Evolutionary conservation across 2,797 vertebrate genomes (phyloP).

Genomic region (Hyperoplus immaculatus): DNA sequence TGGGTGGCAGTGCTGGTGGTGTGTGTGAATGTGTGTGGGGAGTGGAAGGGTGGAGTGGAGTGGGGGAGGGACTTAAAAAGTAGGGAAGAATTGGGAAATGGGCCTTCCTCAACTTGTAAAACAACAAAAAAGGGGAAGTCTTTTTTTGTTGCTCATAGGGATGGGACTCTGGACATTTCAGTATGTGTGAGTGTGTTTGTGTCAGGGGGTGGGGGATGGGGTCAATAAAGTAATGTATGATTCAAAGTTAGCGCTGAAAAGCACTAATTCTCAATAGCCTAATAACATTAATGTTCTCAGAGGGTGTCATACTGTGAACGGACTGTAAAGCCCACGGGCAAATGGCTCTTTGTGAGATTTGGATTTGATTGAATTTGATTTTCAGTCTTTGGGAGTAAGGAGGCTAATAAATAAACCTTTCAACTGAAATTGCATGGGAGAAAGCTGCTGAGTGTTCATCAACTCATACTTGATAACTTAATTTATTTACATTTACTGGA

Average conservation of each 20-base stretch:
- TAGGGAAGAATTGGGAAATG: slow-evolving; percentile 47
- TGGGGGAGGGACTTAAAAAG: neutral
- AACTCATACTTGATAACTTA: neutral
- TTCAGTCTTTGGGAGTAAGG: neutral
- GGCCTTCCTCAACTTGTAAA: slow-evolving; percentile 23
- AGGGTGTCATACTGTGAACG: too few relatives aligned
- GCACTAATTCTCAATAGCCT: neutral
- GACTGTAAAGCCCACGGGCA: too few relatives aligned
- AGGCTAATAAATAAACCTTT: neutral
- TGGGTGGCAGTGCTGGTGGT: slow-evolving; percentile 77
- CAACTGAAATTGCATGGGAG: neutral
- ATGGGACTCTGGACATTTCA: slow-evolving; percentile 18
- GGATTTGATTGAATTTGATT: neutral
- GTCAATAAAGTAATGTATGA: neutral
- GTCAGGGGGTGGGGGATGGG: neutral
- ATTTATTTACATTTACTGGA: neutral
- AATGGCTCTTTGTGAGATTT: neutral
- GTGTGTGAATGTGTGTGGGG: slow-evolving; percentile 36
- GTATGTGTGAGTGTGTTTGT: neutral
- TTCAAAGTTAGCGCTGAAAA: neutral
- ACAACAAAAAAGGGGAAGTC: slow-evolving; percentile 16
- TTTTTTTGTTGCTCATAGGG: slow-evolving; percentile 17
- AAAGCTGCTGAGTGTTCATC: neutral
- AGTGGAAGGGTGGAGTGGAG: too few relatives aligned
- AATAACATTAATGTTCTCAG: neutral